Conservation (phyloP, 2,113 vertebrate genomes). For the Triplophysa dalaica region DNA sequence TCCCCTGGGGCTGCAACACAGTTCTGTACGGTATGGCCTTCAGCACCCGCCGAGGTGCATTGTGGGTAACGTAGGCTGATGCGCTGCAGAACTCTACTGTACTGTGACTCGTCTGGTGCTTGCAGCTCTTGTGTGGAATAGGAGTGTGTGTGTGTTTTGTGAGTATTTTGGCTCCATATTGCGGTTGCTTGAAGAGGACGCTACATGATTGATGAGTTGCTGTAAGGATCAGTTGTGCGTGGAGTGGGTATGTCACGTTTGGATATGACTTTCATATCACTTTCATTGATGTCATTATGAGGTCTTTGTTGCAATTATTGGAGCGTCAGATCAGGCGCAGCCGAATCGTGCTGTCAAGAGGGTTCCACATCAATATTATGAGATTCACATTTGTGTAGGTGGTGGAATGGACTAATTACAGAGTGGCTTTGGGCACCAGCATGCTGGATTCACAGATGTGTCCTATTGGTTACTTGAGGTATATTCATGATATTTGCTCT, state of each 20-base stretch:
- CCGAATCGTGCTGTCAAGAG: slow-evolving; percentile 12
- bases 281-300: slow-evolving; percentile 37
- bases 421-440: background rate
- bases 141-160: slow-evolving; percentile 5
- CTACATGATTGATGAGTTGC: slow-evolving; percentile 14
- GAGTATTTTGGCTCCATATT: slow-evolving; percentile 1
- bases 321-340: slow-evolving; percentile 4
- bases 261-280: slow-evolving; percentile 40
- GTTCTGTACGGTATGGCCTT: slow-evolving; percentile 34
- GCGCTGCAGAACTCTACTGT: slow-evolving; percentile 24
- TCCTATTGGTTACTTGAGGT: background rate
- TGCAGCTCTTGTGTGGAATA: background rate
- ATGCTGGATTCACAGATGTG: slow-evolving; percentile 1
- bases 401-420: slow-evolving; percentile 21
- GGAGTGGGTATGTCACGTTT: slow-evolving; percentile 26
- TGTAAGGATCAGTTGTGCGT: slow-evolving; percentile 29
- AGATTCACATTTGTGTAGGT: slow-evolving; percentile 16
- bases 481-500: slow-evolving; percentile 1
- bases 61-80: slow-evolving; percentile 43
- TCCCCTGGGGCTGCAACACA: slow-evolving; percentile 43
- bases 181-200: background rate
- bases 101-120: slow-evolving; percentile 32
- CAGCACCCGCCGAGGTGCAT: slow-evolving; percentile 30
- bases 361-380: slow-evolving; percentile 14
- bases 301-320: slow-evolving; percentile 32